Percentiles rank a stretch among this genome's conserved stretches.
Conservation (phyloP, 2,888 invertebrate genomes). For the Nephrotoma flavescens region DNA sequence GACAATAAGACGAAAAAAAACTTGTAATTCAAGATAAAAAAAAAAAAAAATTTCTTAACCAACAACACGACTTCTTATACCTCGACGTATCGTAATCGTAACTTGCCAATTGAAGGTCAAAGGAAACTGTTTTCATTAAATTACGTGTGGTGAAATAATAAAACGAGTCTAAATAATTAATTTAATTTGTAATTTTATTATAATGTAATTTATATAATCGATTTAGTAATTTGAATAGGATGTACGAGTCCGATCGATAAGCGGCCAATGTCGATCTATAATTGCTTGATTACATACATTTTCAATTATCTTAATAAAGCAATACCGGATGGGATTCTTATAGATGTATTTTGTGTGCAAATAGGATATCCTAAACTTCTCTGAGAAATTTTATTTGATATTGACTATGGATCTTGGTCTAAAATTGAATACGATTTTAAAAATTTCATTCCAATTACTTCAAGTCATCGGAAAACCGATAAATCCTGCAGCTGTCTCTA, state of each 20-base stretch:
- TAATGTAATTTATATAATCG: neutral
- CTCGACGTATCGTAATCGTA: neutral
- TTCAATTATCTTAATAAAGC: neutral
- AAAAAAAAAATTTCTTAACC: neutral
- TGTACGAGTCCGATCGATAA: neutral
- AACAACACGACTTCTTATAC: neutral
- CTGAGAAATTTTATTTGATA: no score
- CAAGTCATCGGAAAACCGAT: no score
- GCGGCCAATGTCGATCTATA: neutral
- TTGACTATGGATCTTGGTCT: no score
- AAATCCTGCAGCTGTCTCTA: no score
- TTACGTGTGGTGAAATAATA: neutral
- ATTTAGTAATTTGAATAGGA: neutral
- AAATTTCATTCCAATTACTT: no score
- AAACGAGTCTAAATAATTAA: neutral
- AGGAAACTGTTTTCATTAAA: neutral
- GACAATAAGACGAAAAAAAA: neutral
- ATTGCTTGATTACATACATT: neutral
- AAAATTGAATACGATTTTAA: no score
- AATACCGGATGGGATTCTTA: neutral
- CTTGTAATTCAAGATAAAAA: neutral
- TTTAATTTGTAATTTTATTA: neutral
- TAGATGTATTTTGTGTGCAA: no score
- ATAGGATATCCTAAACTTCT: no score
- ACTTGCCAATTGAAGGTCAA: neutral